phyloP scores from a whole-genome alignment of 2,797 vertebrate species.

The Propithecus deckenii region DNA sequence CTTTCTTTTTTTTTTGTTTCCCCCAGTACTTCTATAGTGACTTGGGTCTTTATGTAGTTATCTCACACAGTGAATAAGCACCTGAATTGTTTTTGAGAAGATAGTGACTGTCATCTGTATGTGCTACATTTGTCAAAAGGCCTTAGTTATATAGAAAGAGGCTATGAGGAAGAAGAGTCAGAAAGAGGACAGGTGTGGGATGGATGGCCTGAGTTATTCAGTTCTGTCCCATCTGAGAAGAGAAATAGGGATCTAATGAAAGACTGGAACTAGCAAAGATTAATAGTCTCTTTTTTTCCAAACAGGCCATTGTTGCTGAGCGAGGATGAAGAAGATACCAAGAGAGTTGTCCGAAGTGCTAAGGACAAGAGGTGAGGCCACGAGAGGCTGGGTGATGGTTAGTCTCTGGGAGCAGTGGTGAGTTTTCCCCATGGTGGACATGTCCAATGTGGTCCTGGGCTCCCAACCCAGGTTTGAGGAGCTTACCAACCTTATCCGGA shows the following conservation, averaged over 20 bases:
- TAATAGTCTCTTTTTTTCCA: background rate
- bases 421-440: background rate
- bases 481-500: slow-evolving; percentile 94
- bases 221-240: background rate
- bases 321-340: slow-evolving; percentile 96
- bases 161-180: background rate
- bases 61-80: background rate
- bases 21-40: background rate
- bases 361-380: slow-evolving; percentile 92
- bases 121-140: background rate
- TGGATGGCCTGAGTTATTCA: background rate
- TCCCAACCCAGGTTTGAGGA: slow-evolving; percentile 91
- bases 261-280: background rate
- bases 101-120: background rate
- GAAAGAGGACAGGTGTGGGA: background rate
- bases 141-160: background rate
- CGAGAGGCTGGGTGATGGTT: no score
- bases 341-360: slow-evolving; percentile 94
- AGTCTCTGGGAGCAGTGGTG: background rate
- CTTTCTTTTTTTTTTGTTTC: background rate
- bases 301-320: slow-evolving; percentile 90
- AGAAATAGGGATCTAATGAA: background rate
- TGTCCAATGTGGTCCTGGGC: background rate
- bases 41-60: background rate
- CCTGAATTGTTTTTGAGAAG: background rate